A percentile compares a stretch with the other conserved stretches of the same genome.
Conservation (phyloP, 92 coral and sea anemone genomes). For the Epizoanthus fatuus region DNA sequence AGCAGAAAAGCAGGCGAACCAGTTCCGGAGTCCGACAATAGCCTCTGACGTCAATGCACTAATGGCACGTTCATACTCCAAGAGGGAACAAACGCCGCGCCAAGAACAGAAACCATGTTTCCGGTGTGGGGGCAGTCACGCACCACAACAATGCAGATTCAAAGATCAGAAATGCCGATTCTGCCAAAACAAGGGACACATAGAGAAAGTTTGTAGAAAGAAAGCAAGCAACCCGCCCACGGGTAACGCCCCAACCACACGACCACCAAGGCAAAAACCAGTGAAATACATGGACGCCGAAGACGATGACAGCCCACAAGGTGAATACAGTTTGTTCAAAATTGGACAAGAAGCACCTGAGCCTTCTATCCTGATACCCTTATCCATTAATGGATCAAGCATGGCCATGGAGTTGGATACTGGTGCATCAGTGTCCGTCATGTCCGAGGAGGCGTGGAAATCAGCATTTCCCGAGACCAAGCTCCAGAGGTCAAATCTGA, state of each 20-base stretch:
- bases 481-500: neutral
- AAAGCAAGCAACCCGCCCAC: neutral
- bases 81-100: neutral
- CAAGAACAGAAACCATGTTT: slow-evolving; percentile 13
- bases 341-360: slow-evolving; percentile 35
- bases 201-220: slow-evolving; percentile 37
- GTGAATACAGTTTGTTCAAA: slow-evolving; percentile 9
- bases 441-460: slow-evolving; percentile 41
- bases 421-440: slow-evolving; percentile 32
- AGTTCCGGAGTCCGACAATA: neutral
- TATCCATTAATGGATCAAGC: slow-evolving; percentile 30
- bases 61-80: neutral
- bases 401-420: slow-evolving; percentile 30
- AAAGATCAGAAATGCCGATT: slow-evolving; percentile 8
- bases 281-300: neutral
- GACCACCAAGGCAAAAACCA: neutral
- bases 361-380: slow-evolving; percentile 41
- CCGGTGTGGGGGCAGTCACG: slow-evolving; percentile 39
- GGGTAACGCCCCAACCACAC: neutral
- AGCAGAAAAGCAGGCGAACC: slow-evolving; percentile 10
- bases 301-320: neutral
- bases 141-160: slow-evolving; percentile 49
- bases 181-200: slow-evolving; percentile 39
- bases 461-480: neutral
- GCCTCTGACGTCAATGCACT: neutral